Evolutionary conservation across 2,888 invertebrate species (phyloP).

Genomic region (Aphodius granarius): DNA sequence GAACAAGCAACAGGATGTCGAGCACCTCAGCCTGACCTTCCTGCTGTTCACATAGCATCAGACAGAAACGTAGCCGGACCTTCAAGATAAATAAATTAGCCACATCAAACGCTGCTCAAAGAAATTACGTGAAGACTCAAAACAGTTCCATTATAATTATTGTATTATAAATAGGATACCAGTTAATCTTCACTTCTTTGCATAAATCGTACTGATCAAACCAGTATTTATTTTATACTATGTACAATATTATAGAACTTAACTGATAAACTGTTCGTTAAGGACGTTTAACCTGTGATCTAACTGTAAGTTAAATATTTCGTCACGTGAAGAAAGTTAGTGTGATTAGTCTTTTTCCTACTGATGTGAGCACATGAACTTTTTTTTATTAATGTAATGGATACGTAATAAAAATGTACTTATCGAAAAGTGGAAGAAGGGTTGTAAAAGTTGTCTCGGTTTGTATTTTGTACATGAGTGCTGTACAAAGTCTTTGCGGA

Average conservation of each 20-base stretch:
- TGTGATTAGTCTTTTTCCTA: background rate
- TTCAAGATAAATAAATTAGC: conserved; percentile 4
- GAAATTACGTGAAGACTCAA: background rate
- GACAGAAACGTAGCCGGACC: conserved; percentile 12
- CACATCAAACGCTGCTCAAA: background rate
- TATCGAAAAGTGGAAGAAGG: background rate
- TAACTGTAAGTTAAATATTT: background rate
- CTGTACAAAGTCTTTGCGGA: background rate
- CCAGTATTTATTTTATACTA: background rate
- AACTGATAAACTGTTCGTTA: background rate
- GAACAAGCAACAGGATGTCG: conserved; percentile 22
- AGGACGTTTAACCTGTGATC: background rate
- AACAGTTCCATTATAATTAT: background rate
- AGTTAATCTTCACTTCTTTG: background rate
- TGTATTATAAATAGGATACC: background rate
- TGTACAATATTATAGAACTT: background rate
- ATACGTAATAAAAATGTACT: background rate
- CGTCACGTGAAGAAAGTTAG: background rate
- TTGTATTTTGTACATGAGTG: background rate
- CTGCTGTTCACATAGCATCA: conserved; percentile 8
- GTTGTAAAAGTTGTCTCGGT: background rate
- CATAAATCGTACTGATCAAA: background rate
- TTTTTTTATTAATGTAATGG: background rate
- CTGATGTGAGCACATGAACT: background rate
- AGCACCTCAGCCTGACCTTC: conserved; percentile 12